phyloP scores from a whole-genome alignment of 2,888 invertebrate genomes.

The Chymomyza caudatula region DNA sequence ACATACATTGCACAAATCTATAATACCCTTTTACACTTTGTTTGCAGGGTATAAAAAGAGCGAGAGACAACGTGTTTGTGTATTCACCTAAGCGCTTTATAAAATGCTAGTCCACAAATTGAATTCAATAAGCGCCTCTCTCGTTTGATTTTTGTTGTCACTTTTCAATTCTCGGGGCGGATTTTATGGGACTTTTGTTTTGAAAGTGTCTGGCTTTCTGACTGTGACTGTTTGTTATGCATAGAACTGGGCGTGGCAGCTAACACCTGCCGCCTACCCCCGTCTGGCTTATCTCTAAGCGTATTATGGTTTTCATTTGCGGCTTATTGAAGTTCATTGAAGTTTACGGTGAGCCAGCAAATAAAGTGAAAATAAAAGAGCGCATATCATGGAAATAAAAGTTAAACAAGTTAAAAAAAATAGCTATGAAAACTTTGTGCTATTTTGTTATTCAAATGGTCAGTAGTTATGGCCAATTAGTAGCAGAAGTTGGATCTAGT shows the following conservation, averaged over 20 bases:
- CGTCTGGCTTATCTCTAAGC: not conserved
- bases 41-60: too few relatives aligned
- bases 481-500: too few relatives aligned
- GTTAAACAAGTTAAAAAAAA: too few relatives aligned
- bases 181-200: constrained; percentile 7
- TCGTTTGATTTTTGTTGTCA: not conserved
- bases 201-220: not conserved
- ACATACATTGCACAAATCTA: too few relatives aligned
- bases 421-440: too few relatives aligned
- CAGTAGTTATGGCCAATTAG: too few relatives aligned
- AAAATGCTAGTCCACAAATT: constrained; percentile 58
- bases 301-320: constrained; percentile 1
- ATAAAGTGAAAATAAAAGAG: not conserved
- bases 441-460: too few relatives aligned
- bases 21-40: too few relatives aligned
- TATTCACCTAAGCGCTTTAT: constrained; percentile 19
- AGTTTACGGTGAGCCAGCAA: not conserved
- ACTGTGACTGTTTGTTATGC: constrained; percentile 14
- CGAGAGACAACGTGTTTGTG: not conserved
- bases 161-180: not conserved
- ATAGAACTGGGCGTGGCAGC: constrained; percentile 21
- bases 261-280: not conserved
- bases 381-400: too few relatives aligned
- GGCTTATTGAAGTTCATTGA: not conserved
- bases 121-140: constrained; percentile 52